phyloP scores from a whole-genome alignment of 2,113 vertebrate species.

The Loxodonta africana region DNA sequence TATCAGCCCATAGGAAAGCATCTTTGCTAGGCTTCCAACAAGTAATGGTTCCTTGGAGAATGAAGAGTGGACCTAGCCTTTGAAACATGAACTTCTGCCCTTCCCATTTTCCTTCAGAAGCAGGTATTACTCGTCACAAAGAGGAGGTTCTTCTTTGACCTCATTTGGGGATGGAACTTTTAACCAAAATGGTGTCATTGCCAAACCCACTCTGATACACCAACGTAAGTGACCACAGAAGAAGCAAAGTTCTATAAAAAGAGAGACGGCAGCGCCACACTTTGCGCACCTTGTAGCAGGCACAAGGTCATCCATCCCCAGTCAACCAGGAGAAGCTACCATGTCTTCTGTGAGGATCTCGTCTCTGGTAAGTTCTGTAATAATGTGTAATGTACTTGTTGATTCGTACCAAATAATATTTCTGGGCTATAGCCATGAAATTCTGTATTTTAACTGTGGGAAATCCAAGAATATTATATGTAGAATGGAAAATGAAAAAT shows the following conservation, averaged over 20 bases:
- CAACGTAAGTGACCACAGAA: constrained; percentile 72
- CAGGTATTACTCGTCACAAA: neutral
- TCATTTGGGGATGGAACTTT: constrained; percentile 79
- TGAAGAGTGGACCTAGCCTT: neutral
- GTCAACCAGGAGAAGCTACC: neutral
- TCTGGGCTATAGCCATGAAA: neutral
- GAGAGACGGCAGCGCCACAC: neutral
- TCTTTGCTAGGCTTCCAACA: neutral
- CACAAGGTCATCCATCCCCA: neutral
- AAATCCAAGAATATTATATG: neutral
- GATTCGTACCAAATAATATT: neutral
- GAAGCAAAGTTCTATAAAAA: constrained; percentile 75
- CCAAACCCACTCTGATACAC: constrained; percentile 19
- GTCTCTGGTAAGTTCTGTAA: constrained; percentile 68
- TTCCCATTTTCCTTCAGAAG: constrained; percentile 57
- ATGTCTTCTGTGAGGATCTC: constrained; percentile 55
- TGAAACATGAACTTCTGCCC: constrained; percentile 42
- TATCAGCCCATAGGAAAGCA: neutral
- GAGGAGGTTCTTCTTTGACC: constrained; percentile 70
- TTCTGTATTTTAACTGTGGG: neutral
- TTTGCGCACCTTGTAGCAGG: neutral
- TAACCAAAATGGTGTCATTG: constrained; percentile 67
- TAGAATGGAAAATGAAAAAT: constrained; percentile 42
- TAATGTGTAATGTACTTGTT: neutral
- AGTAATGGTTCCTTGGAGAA: neutral